Conservation (phyloP, 2,888 invertebrate species). For the Thelaira solivaga region DNA sequence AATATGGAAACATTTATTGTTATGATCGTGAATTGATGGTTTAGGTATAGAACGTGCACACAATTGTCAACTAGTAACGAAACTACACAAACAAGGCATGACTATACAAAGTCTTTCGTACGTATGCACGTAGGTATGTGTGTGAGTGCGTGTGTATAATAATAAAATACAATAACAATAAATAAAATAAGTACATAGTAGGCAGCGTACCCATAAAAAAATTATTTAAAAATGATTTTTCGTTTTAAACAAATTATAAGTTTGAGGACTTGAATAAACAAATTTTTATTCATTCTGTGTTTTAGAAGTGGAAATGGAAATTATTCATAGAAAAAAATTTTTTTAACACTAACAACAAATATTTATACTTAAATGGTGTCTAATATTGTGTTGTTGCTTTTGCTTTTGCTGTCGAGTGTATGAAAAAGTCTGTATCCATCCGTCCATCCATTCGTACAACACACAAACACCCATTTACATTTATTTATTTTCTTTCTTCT, state of each 20-base stretch:
- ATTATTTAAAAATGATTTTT: not conserved
- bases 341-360: constrained; percentile 8
- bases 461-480: not conserved
- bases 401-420: constrained; percentile 11
- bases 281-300: constrained; percentile 29
- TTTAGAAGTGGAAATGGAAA: constrained; percentile 34
- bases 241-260: constrained; percentile 17
- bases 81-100: constrained; percentile 7
- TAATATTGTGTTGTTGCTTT: constrained; percentile 9
- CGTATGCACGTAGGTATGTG: too few species aligned
- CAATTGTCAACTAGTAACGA: constrained; percentile 42
- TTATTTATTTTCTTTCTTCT: constrained; percentile 8
- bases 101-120: not conserved
- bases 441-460: not conserved
- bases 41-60: constrained; percentile 47
- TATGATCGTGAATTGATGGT: constrained; percentile 44
- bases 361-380: constrained; percentile 1
- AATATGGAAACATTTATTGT: constrained; percentile 56
- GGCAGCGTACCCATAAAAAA: too few species aligned
- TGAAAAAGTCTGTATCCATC: not conserved
- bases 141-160: too few species aligned
- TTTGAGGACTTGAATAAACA: constrained; percentile 17
- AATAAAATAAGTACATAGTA: too few species aligned
- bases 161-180: constrained; percentile 3
- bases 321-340: constrained; percentile 35